These are phyloP conservation scores for Smittia sp. DNA, from an alignment of 2,888 invertebrate genomes.

Conservation along the genomic window DNA sequence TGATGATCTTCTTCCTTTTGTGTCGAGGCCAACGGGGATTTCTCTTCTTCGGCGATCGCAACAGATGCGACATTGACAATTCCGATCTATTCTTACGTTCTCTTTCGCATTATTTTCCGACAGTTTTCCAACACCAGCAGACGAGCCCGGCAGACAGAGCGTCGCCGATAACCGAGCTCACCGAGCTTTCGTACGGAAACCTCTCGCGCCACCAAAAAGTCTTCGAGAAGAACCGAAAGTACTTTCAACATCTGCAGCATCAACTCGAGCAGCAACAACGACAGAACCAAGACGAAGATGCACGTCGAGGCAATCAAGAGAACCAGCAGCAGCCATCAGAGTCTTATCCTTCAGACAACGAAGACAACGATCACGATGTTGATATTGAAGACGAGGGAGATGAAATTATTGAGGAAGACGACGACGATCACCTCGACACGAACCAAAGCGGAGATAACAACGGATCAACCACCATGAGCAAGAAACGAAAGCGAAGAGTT, in stretches of 20 bases:
- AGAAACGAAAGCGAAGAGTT: slow-evolving; percentile 92
- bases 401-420: slow-evolving; percentile 87
- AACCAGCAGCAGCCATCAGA: slow-evolving; percentile 1
- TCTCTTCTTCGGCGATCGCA: slow-evolving; percentile 6
- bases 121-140: slow-evolving; percentile 30
- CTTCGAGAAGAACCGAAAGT: slow-evolving; percentile 26
- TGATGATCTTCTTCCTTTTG: neutral
- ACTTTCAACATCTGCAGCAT: slow-evolving; percentile 36
- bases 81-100: neutral
- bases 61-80: slow-evolving; percentile 19
- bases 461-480: slow-evolving; percentile 54
- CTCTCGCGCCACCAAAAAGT: slow-evolving; percentile 9
- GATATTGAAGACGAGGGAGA: slow-evolving; percentile 37
- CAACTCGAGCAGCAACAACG: slow-evolving; percentile 23
- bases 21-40: neutral
- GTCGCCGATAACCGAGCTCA: slow-evolving; percentile 34
- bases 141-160: slow-evolving; percentile 12
- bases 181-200: slow-evolving; percentile 26
- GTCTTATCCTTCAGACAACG: slow-evolving; percentile 32
- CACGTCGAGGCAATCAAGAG: neutral
- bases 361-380: slow-evolving; percentile 29
- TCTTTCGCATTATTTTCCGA: neutral
- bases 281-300: slow-evolving; percentile 10
- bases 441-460: slow-evolving; percentile 91
- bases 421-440: slow-evolving; percentile 78